Base-by-base conservation (phyloP, 30 jellyfish, hydroid and myxozoan genomes). In the Aurelia aurita region DNA sequence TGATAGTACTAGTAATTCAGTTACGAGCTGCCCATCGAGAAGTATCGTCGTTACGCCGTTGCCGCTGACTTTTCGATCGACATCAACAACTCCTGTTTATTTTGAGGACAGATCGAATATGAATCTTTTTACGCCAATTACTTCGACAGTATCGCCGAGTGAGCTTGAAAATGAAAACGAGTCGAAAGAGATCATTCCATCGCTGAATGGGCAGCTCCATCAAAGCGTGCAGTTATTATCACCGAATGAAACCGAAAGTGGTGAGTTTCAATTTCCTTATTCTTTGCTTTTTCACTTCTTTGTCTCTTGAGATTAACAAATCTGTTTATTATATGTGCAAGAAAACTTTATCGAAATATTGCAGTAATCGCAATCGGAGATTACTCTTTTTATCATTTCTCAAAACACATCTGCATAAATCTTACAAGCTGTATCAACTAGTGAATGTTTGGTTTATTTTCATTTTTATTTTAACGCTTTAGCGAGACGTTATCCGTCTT, bases 221-320 rank as follows among this genome's bases (percentile, higher is more conserved):
- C 46, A 34, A 4, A 85, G 73, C 45, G 65, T 64, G 5, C 82
- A 58, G 67, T 63, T 89, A 10, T 61, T 89, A 1, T 78, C 97
- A 47, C 97, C 97, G 15, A 77, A 77, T 31, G 97, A 89, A 79
- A 89, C 92, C 15, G 97, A 89, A 74, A 89, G 97, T 63, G 97
- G 97, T 89, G 58, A 89, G 92, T 49, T 31, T 39, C 43, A n/a
- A n/a, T 57, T 22, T 60, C 1, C 25, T 13, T 18, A 3, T 29
- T 18, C 8, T 58, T n/a, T 18, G 51, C 54, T 21, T 18, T 49
- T 22, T 21, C 70, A 23, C 47, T n/a, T 72, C 15, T 72, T 7
- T 18, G 6, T 44, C 10, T 32, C 73, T 61, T 22, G 51, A 19
- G 14, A 14, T 34, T 20, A 11, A 34, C 11, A 59, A 59, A 5